Conservation (phyloP, 2,888 invertebrate species). For the Ichneumoninae sp. region DNA sequence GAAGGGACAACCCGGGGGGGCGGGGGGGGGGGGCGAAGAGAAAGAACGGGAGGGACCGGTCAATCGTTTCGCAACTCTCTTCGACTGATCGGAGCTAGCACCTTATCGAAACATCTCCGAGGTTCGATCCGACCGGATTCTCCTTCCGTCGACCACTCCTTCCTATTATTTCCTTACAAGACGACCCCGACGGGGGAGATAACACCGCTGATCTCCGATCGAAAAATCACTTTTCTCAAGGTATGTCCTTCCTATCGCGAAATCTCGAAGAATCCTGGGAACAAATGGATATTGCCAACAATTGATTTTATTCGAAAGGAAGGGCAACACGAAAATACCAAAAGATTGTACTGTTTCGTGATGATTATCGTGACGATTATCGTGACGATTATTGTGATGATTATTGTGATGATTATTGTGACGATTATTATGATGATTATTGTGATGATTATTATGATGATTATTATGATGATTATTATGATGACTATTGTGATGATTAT, state of each 20-base stretch:
- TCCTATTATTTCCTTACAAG: constrained; percentile 48
- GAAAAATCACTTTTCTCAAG: neutral
- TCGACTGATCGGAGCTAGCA: constrained; percentile 37
- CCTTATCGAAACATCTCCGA: constrained; percentile 49
- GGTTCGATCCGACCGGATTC: constrained; percentile 24
- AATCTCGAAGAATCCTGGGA: neutral
- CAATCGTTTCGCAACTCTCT: constrained; percentile 15
- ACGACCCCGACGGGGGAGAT: constrained; percentile 17
- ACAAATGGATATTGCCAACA: neutral
- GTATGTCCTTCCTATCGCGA: neutral
- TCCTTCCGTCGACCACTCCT: constrained; percentile 41
- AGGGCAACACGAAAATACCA: neutral
- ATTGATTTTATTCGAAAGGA: neutral
- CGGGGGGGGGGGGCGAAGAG: neutral
- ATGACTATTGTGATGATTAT: no score
- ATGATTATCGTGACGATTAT: no score
- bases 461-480: no score
- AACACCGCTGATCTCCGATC: neutral
- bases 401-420: no score
- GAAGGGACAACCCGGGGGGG: constrained; percentile 2
- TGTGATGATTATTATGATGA: no score
- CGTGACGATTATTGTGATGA: no score
- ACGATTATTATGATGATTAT: no score
- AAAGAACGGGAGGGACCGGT: constrained; percentile 17
- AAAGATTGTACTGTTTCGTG: no score